Evolutionary conservation across 2,888 invertebrate genomes (phyloP).

Genomic region (Lottia scabra): DNA sequence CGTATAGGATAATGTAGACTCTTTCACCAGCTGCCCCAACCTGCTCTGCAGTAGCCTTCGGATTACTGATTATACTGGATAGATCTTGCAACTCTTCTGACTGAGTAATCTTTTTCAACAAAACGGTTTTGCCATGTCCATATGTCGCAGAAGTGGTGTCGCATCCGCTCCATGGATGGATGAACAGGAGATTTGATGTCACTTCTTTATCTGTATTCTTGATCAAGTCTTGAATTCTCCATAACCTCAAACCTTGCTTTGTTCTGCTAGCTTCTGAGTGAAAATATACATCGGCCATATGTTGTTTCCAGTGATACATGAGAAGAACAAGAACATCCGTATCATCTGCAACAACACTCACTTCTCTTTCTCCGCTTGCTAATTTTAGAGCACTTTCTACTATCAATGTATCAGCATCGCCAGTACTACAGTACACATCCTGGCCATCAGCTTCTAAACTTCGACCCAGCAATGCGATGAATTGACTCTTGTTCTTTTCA

Average conservation of each 20-base stretch:
- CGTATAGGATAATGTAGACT: no score
- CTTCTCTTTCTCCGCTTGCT: neutral
- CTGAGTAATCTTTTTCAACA: neutral
- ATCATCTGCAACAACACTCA: constrained; percentile 2
- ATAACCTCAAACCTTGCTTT: neutral
- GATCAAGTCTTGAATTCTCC: neutral
- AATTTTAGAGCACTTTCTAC: neutral
- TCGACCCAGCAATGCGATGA: no score
- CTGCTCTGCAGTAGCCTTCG: no score
- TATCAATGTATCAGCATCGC: neutral
- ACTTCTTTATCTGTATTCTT: neutral
- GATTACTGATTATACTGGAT: no score
- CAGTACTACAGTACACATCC: neutral
- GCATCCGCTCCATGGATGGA: neutral
- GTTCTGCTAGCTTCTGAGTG: neutral
- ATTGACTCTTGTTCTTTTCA: no score
- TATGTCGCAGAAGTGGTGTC: neutral
- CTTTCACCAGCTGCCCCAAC: no score
- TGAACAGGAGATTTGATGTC: neutral
- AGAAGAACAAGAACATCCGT: neutral
- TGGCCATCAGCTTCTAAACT: no score
- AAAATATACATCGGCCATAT: neutral
- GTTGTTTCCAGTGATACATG: neutral
- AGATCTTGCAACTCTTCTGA: neutral
- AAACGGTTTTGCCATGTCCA: neutral